Evolutionary conservation across 2,113 vertebrate species (phyloP).

Genomic region (Lipophrys pholis): DNA sequence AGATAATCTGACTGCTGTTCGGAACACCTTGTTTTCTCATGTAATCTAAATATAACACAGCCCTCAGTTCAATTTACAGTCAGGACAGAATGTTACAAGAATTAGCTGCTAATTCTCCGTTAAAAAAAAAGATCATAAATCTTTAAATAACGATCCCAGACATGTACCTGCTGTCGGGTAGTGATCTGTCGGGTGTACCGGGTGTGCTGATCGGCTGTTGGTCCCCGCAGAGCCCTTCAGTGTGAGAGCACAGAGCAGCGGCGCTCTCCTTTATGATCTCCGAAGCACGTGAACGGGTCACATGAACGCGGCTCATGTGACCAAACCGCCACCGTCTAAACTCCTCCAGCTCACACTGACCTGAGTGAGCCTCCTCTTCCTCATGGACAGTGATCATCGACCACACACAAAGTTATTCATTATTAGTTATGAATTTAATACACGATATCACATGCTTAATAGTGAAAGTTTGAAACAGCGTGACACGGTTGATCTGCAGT

Average conservation of each 20-base stretch:
- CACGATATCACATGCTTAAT: not conserved
- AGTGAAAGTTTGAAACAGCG: not conserved
- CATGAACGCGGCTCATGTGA: constrained; percentile 68
- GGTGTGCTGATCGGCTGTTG: constrained; percentile 1
- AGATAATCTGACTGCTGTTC: not conserved
- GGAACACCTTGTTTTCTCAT: not conserved
- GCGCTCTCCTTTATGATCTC: not conserved
- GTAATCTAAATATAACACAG: too few relatives aligned
- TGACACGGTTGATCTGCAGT: not conserved
- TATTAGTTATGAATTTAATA: not conserved
- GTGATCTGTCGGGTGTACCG: not conserved
- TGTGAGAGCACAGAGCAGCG: too few relatives aligned
- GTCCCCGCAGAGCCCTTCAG: too few relatives aligned
- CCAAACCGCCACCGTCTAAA: not conserved
- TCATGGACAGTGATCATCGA: fast-evolving
- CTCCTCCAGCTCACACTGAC: not conserved
- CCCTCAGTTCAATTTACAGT: too few relatives aligned
- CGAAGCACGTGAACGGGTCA: constrained; percentile 67
- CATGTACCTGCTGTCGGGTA: too few relatives aligned
- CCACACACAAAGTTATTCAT: not conserved
- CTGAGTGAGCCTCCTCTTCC: not conserved
- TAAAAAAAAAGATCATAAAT: too few relatives aligned
- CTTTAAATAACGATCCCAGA: too few relatives aligned
- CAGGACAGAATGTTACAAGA: too few relatives aligned
- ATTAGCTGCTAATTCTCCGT: too few relatives aligned